Percentiles rank a stretch among this genome's conserved stretches.
Evolutionary conservation across 2,888 invertebrate genomes (phyloP).

Genomic region (Patella pellucida): DNA sequence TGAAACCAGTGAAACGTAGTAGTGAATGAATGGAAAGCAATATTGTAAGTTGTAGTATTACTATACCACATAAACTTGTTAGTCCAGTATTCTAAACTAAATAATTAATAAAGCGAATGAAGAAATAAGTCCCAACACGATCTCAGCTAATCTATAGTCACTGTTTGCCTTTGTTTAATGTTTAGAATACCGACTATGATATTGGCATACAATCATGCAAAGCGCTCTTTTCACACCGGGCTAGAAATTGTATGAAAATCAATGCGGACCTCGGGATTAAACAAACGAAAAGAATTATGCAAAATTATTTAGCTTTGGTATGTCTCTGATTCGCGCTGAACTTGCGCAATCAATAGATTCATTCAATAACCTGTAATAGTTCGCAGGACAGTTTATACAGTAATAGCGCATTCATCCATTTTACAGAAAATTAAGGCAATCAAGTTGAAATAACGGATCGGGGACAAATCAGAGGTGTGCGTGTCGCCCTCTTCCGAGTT

Average conservation of each 20-base stretch:
- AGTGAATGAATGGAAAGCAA: too few relatives aligned
- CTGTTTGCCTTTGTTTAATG: slow-evolving; percentile 1
- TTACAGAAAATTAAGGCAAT: too few relatives aligned
- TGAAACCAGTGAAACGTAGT: too few relatives aligned
- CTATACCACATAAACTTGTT: too few relatives aligned
- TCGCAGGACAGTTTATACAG: too few relatives aligned
- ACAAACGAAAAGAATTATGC: slow-evolving; percentile 11
- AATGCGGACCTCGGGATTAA: not conserved
- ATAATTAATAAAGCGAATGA: not conserved
- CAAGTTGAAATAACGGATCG: too few relatives aligned
- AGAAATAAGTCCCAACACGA: not conserved
- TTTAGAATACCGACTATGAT: not conserved
- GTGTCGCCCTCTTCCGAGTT: too few relatives aligned
- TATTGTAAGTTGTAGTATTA: too few relatives aligned
- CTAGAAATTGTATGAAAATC: not conserved
- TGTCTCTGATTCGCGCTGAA: not conserved
- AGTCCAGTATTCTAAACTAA: too few relatives aligned
- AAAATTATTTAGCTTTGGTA: slow-evolving; percentile 11
- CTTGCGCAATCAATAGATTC: not conserved
- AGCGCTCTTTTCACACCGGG: slow-evolving; percentile 5
- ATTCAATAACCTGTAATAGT: too few relatives aligned
- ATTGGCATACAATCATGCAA: slow-evolving; percentile 2
- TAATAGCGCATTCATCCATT: too few relatives aligned
- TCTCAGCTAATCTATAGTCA: not conserved
- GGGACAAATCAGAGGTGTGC: too few relatives aligned